Evolutionary conservation across 2,888 invertebrate species (phyloP), one percentile per base, ranked within the genome.

Genomic region (Sesia bembeciformis): DNA sequence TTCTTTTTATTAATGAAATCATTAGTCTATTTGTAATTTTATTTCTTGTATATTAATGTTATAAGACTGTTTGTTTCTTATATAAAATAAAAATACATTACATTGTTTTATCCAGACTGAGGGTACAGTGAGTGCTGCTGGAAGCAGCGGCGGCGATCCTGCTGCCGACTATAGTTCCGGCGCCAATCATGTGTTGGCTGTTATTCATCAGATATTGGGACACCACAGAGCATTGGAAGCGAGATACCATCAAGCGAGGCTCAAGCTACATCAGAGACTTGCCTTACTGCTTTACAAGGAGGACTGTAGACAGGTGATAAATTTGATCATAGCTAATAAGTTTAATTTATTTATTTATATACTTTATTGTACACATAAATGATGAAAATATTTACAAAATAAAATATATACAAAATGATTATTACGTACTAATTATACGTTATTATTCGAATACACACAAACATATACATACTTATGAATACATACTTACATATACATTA

Each of bases 91-190:
- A 6, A 41, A 46, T 6, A 46, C n/a, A 4, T 46, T 3, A 50
- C 43, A 5, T 23, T 23, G 23, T 23, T 23, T 23, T 23, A 23
- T 23, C 23, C 63, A 90, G 81, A 83, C 70, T 56, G 88, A 89
- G 54, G 85, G 86, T 49, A 78, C 82, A 57, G 91, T 88, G 60
- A 92, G 87, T 64, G 87, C 89, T 39, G 89, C 91, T 4, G 91
- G 91, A 57, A 93, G 93, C 60, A 92, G 93, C 65, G 93, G 93
- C 53, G 93, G 94, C 39, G 96, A 97, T 78, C 96, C 97, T 0
- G 97, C 97, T 0, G 96, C 98, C 0, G 98, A 98, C 87, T 98
- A 98, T 81, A 97, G 97, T 60, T 98, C 96, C 65, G 98, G 98
- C 46, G 98, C 98, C 53, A 97, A 97, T 72, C 98, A 98, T 84